A percentile compares a stretch with the other conserved stretches of the same genome.
These are phyloP conservation scores for Dasysyrphus albostriatus DNA, from an alignment of 2,888 invertebrate genomes.

Conservation along the genomic window DNA sequence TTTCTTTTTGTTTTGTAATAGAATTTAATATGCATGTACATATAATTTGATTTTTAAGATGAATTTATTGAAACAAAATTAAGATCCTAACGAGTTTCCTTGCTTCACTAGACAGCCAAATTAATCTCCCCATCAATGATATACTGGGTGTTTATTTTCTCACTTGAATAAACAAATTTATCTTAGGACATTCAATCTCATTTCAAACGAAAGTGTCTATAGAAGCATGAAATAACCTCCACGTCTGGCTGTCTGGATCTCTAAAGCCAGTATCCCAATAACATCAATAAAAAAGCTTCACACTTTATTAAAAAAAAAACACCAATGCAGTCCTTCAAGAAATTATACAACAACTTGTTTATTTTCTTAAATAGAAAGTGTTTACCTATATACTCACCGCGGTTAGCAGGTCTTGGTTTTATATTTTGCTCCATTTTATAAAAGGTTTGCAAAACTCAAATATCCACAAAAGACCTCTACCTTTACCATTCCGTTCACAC, in stretches of 20 bases:
- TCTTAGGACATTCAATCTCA: neutral
- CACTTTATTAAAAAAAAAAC: neutral
- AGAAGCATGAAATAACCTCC: neutral
- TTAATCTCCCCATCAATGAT: neutral
- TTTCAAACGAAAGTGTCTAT: neutral
- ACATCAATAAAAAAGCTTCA: constrained; percentile 14
- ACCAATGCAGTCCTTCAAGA: neutral
- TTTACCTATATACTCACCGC: constrained; percentile 2
- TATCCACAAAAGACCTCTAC: neutral
- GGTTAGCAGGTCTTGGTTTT: neutral
- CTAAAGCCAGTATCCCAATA: neutral
- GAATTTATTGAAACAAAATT: too few species aligned
- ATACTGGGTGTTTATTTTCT: neutral
- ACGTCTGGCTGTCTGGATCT: neutral
- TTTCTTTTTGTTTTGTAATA: too few species aligned
- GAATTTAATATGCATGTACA: too few species aligned
- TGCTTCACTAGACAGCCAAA: neutral
- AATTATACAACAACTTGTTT: constrained; percentile 23
- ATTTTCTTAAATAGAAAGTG: constrained; percentile 23
- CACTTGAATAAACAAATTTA: neutral
- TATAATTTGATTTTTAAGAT: too few species aligned
- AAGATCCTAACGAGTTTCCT: too few species aligned
- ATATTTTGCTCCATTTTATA: neutral
- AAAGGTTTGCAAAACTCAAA: neutral
- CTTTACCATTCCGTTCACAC: neutral